Percentiles rank a stretch among this genome's conserved stretches.
phyloP scores from a whole-genome alignment of 2,113 vertebrate species.

The Mellivora capensis region DNA sequence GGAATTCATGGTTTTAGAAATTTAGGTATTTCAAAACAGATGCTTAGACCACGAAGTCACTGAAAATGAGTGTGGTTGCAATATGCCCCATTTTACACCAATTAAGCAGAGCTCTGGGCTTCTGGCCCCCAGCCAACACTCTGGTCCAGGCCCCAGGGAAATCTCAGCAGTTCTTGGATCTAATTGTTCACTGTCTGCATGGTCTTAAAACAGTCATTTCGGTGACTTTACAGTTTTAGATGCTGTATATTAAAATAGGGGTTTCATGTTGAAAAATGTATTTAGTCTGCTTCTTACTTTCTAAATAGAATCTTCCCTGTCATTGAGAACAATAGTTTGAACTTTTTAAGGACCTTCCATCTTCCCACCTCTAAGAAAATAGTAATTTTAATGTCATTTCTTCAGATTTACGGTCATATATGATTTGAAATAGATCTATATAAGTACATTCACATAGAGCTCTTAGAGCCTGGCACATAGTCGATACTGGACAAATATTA shows the following conservation, averaged over 20 bases:
- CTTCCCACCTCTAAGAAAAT: not conserved
- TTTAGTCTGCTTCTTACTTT: not conserved
- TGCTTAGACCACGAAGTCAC: not conserved
- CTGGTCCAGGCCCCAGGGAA: not conserved
- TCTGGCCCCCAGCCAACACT: not conserved
- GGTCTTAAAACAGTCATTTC: not conserved
- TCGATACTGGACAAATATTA: not conserved
- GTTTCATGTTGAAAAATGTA: not conserved
- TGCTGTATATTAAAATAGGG: not conserved
- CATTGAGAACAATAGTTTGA: not conserved
- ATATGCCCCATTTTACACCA: not conserved
- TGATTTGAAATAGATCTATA: not conserved
- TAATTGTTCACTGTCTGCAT: not conserved
- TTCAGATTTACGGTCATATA: not conserved
- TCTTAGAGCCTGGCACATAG: not conserved
- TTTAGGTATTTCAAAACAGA: slow-evolving; percentile 37
- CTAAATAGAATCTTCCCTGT: not conserved
- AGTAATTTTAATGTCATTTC: not conserved
- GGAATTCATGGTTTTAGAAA: slow-evolving; percentile 23
- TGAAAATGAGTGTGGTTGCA: not conserved
- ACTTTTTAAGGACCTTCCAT: not conserved
- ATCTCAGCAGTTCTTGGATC: not conserved
- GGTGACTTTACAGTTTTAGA: not conserved
- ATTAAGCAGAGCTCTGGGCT: not conserved
- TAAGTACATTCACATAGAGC: not conserved